Evolutionary conservation across 2,888 invertebrate genomes (phyloP), one percentile per base, ranked within the genome.

Genomic region (Conomelus anceps): DNA sequence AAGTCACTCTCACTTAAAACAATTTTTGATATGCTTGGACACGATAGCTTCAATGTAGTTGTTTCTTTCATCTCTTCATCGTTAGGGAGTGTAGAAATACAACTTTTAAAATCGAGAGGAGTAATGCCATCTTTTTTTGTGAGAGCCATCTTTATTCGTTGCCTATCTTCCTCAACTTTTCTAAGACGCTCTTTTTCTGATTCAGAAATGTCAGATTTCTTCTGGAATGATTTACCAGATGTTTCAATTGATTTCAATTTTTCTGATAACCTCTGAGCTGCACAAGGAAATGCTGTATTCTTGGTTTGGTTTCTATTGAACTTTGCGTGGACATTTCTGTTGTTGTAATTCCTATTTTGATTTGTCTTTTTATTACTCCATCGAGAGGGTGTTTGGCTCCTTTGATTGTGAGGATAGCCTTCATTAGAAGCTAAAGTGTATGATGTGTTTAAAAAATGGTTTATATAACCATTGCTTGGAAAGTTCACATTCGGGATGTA

Each of bases 91-190:
- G n/a, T n/a, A 4, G 63, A n/a, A 63, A 63, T 63, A n/a, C 63
- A 63, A 63, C 63, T 63, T 13, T 63, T 63, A n/a, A 63, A n/a
- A n/a, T 63, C 63, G n/a, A 63, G n/a, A 63, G 63, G 63, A 63
- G 63, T n/a, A 63, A 4, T 3, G n/a, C 63, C 63, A 63, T 63
- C 63, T 63, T 63, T 63, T n/a, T 63, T 63, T 7, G n/a, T 63
- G 63, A 63, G 63, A n/a, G 63, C 63, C 63, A 63, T 86, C 23
- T 20, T 22, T 17, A 86, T 26, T 26, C 86, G 24, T 26, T 26
- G 86, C n/a, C 7, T 24, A 26, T 86, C 86, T 86, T 86, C 86
- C 22, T 86, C 86, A 86, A 86, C 86, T 86, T 86, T 86, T 23
- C 22, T 86, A 23, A 24, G 29, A 9, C 86, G 86, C 29, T 86